Conservation (phyloP, 2,113 vertebrate species). For the Ictalurus punctatus region DNA sequence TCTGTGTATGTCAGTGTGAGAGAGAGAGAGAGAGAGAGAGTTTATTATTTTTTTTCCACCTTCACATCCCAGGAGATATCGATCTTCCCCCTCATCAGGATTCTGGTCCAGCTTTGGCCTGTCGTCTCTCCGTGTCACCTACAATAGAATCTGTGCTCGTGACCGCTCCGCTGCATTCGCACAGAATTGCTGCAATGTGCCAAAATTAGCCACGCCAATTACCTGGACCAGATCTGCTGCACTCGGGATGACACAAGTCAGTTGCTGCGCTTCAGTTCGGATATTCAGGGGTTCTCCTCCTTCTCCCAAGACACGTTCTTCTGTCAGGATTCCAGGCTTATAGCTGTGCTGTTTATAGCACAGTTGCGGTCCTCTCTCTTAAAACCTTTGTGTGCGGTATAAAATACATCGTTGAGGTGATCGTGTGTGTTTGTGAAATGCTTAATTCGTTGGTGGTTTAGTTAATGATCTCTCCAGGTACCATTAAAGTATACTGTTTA, state of each 20-base stretch:
- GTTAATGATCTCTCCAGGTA: not conserved
- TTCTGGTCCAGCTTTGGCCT: constrained; percentile 64
- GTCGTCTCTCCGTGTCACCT: constrained; percentile 60
- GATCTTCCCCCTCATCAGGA: constrained; percentile 72
- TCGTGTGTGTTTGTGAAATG: not conserved
- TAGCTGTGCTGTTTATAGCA: constrained; percentile 15
- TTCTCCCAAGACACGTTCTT: not conserved
- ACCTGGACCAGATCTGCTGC: constrained; percentile 47
- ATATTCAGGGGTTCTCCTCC: not conserved
- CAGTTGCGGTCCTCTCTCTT: not conserved
- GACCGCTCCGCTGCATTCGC: constrained; percentile 59
- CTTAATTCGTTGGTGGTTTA: not conserved
- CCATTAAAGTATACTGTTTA: not conserved
- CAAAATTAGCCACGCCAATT: constrained; percentile 64
- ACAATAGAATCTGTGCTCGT: constrained; percentile 56
- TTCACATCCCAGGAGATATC: constrained; percentile 61
- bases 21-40: not conserved
- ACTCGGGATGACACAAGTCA: not conserved
- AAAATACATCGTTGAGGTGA: not conserved
- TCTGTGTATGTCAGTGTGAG: not conserved
- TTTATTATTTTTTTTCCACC: not conserved
- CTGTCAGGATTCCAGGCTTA: constrained; percentile 8
- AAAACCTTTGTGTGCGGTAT: too few species aligned
- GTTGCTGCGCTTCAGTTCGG: not conserved
- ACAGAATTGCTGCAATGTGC: constrained; percentile 61